Base-by-base conservation (phyloP, 1,140 invertebrate species). In the Aplysia californica region DNA sequence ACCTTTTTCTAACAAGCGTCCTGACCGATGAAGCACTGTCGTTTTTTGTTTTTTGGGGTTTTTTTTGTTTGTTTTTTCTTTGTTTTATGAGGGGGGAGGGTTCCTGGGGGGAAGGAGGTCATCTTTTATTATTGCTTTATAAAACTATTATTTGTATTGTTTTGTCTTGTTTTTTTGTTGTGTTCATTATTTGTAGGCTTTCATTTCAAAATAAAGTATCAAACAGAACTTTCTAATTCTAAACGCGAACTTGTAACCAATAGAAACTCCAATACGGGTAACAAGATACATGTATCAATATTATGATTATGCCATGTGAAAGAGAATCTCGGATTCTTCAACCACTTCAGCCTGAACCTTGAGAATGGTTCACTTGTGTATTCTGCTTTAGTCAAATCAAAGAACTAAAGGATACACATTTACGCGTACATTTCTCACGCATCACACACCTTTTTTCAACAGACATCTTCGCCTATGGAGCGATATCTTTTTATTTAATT, bases 401-500 rank as follows among this genome's bases (percentile, higher is more conserved):
- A 50, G 44, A 50, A 50, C 44, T 50, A 50, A 15, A 15, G 44
- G 44, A 15, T 50, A 10, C 26, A n/a, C 59, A n/a, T 26, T 18
- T 31, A 15, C 26, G n/a, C 26, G 20, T 64, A 20, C 29, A 20
- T 10, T 31, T 64, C 10, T 64, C 26, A 18, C 10, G 15, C 26
- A 18, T 10, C 10, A 20, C 10, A 20, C 26, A 21, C 36, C 26
- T 66, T 15, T 50, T n/a, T 15, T 15, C 44, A n/a, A 64, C 15
- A 64, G 26, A 64, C 29, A 20, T n/a, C n/a, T 26, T 87, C 89
- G n/a, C 82, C 95, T 95, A 95, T 85, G 95, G 96, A 35, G 93
- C 94, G 35, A 81, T 95, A 73, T 89, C 96, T 41, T 83, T 91
- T 93, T 80, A 92, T 55, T 95, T 95, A 90, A 92, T 95, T 88